Base-by-base conservation (phyloP, 2,113 vertebrate species). In the Sprattus sprattus region DNA sequence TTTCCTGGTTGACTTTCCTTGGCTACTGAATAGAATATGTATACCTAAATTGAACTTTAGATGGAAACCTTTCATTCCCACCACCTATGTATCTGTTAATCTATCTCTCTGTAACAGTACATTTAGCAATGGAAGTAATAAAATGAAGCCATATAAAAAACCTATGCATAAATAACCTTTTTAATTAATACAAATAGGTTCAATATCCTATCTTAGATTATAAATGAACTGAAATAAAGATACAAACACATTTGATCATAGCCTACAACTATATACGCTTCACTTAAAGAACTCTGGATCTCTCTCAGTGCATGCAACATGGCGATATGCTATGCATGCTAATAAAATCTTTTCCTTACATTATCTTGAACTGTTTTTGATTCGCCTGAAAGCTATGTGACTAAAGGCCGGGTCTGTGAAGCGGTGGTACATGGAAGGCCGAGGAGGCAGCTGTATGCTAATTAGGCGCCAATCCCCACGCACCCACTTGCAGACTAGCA, bases 361-460 rank as follows among this genome's bases (percentile, higher is more conserved):
- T 67, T 78, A 39, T 78, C 71, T 32, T 78, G 28, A 28, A 39
- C 32, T 11, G 10, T 32, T 28, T 39, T 78, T 78, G 39, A 78
- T 78, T 78, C 28, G 32, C 71, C 28, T 78, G 39, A 39, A 78
- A 78, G 71, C 71, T 39, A 78, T 39, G 25, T 78, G 71, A 78
- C 13, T 39, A 80, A 85, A 84, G 49, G 22, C 22, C 49, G 46
- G 45, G 87, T 88, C 64, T 89, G 50, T 89, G 10, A 28, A 81
- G 83, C 15, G 49, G 64, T 49, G 52, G 64, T 8, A 49, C 18
- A 83, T 83, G 22, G 60, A 67, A 82, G 92, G 50, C 89, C 90
- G 84, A 49, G 85, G 83, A 75, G 75, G n/a, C 97, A 98, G 97
- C 97, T 98, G 97, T 98, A 98, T 97, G 97, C 93, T 97, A 98